phyloP scores from a whole-genome alignment of 2,888 invertebrate species.

The Dilophus febrilis region DNA sequence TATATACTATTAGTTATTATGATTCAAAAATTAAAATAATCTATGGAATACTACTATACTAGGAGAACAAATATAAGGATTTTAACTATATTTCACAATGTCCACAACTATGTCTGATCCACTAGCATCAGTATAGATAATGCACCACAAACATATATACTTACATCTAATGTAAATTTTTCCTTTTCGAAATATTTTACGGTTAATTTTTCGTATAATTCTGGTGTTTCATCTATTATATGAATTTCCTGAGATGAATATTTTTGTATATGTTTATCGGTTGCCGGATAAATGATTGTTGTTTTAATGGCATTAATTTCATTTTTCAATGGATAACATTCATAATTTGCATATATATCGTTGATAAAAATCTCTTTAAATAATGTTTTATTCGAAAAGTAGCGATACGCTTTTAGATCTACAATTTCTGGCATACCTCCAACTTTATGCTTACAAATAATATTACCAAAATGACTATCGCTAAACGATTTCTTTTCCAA shows the following conservation, averaged over 20 bases:
- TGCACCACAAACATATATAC: conserved; percentile 4
- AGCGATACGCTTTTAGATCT: conserved; percentile 22
- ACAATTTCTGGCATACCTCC: conserved; percentile 25
- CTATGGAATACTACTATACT: neutral
- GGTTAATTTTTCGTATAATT: conserved; percentile 62
- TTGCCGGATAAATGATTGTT: conserved; percentile 84
- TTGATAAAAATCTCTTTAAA: conserved; percentile 53
- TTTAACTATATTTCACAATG: neutral
- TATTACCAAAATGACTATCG: conserved; percentile 20
- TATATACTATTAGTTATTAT: neutral
- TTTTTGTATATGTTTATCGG: conserved; percentile 79
- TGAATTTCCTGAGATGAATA: conserved; percentile 57
- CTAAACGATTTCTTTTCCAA: conserved; percentile 71
- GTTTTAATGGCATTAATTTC: conserved; percentile 64
- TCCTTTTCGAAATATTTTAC: conserved; percentile 55
- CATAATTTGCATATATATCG: conserved; percentile 72
- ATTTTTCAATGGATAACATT: conserved; percentile 45
- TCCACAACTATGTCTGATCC: conserved; percentile 3
- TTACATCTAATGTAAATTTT: conserved; percentile 65
- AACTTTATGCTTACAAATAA: conserved; percentile 30
- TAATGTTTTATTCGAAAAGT: conserved; percentile 42
- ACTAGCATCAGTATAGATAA: too few species aligned
- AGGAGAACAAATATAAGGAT: neutral
- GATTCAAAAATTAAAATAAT: neutral
- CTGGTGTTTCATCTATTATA: conserved; percentile 69